Conservation (phyloP, 2,113 vertebrate genomes). For the Ophthalmolycus amberensis region DNA sequence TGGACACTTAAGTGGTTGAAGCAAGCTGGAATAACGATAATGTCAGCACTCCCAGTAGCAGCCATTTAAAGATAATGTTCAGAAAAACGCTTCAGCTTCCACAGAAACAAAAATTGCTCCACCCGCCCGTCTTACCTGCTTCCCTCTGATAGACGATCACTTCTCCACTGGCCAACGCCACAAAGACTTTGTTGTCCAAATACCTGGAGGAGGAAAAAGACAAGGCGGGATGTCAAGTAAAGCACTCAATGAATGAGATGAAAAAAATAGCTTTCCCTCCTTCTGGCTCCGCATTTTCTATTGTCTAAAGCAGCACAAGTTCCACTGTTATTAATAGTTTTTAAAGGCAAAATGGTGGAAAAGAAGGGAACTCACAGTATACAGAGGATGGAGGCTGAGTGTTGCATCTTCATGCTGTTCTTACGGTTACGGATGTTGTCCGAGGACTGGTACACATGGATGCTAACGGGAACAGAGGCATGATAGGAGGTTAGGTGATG, state of each 20-base stretch:
- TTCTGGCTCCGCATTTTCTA: not conserved
- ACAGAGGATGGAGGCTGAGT: conserved; percentile 91
- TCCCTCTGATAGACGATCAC: conserved; percentile 96
- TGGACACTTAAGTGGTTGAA: not conserved
- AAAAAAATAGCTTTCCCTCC: not conserved
- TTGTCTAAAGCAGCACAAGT: not conserved
- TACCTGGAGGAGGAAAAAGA: conserved; percentile 83
- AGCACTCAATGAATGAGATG: not conserved
- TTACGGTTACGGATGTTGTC: conserved; percentile 98
- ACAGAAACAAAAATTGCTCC: not conserved
- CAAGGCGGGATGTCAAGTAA: not conserved
- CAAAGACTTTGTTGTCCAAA: conserved; percentile 97
- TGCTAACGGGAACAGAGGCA: conserved; percentile 80
- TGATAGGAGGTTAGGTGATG: not conserved
- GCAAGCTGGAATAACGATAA: not conserved
- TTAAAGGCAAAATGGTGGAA: not conserved
- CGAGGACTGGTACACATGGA: conserved; percentile 98
- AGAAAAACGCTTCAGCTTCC: not conserved
- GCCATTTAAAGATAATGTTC: not conserved
- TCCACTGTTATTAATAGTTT: not conserved
- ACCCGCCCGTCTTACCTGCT: conserved; percentile 85
- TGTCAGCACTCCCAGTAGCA: not conserved
- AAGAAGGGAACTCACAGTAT: conserved; percentile 88
- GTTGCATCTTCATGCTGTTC: conserved; percentile 99
- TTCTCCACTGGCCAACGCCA: conserved; percentile 95